Conservation (phyloP, 1,140 invertebrate genomes). For the Drosophila melanogaster region DNA sequence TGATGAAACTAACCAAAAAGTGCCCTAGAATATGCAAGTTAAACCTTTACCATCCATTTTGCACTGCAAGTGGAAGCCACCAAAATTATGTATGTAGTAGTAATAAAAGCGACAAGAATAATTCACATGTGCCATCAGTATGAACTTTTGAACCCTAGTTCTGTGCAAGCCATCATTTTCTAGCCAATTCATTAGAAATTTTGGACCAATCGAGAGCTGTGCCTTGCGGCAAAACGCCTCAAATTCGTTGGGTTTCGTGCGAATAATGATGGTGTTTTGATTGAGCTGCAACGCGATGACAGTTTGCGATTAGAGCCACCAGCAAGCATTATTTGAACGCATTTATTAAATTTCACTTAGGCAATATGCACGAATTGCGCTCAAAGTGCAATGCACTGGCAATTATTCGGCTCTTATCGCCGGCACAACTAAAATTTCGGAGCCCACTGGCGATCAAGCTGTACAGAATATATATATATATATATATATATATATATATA, state of each 20-base stretch:
- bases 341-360: constrained; percentile 31
- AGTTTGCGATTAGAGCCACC: constrained; percentile 14
- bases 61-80: background rate
- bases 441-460: background rate
- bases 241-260: constrained; percentile 19
- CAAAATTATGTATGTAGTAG: too few species aligned
- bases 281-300: constrained; percentile 1
- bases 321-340: background rate
- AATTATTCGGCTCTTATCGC: constrained; percentile 29
- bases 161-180: background rate
- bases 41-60: background rate
- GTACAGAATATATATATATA: constrained; percentile 2
- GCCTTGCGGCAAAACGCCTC: constrained; percentile 3
- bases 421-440: constrained; percentile 10
- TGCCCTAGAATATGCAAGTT: background rate
- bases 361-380: constrained; percentile 18
- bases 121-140: too few species aligned
- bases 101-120: background rate
- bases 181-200: background rate
- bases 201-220: background rate
- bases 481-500: background rate
- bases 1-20: background rate
- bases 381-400: constrained; percentile 28
- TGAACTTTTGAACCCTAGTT: background rate
- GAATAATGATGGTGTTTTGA: constrained; percentile 35